phyloP scores from a whole-genome alignment of 2,888 invertebrate genomes.

The Platycheirus rosarum region DNA sequence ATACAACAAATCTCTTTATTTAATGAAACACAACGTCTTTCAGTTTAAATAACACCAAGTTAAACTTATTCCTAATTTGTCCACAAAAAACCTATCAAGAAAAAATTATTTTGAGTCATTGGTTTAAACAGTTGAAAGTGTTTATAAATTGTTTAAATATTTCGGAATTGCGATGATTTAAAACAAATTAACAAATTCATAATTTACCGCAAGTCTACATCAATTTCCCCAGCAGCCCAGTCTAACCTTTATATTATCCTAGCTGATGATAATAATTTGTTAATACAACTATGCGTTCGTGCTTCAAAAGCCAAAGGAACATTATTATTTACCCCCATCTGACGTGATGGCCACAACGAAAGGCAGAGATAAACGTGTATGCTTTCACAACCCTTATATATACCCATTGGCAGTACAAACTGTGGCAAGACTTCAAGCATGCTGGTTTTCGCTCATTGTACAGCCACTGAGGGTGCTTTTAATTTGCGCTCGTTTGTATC shows the following conservation, averaged over 20 bases:
- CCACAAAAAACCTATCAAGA: no score
- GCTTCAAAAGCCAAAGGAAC: slow-evolving; percentile 39
- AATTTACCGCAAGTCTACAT: no score
- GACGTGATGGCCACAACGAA: not conserved
- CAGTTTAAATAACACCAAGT: no score
- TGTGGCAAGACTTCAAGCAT: slow-evolving; percentile 9
- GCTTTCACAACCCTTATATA: slow-evolving; percentile 32
- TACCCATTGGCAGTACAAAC: slow-evolving; percentile 1
- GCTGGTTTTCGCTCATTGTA: slow-evolving; percentile 35
- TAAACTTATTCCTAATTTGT: no score
- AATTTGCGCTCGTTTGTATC: slow-evolving; percentile 75
- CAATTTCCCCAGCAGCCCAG: no score
- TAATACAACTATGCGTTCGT: slow-evolving; percentile 15
- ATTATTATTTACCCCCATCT: slow-evolving; percentile 31
- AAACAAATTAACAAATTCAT: no score
- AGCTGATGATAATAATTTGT: slow-evolving; percentile 3
- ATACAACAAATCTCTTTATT: no score
- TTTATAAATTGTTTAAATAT: no score
- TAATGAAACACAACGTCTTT: no score
- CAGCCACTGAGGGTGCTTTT: slow-evolving; percentile 68
- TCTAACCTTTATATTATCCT: not conserved
- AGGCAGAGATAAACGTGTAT: slow-evolving; percentile 16
- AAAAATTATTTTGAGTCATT: no score
- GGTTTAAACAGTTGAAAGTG: no score
- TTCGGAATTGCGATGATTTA: no score